phyloP scores from a whole-genome alignment of 1,140 invertebrate genomes.

The Epicauta chinensis region DNA sequence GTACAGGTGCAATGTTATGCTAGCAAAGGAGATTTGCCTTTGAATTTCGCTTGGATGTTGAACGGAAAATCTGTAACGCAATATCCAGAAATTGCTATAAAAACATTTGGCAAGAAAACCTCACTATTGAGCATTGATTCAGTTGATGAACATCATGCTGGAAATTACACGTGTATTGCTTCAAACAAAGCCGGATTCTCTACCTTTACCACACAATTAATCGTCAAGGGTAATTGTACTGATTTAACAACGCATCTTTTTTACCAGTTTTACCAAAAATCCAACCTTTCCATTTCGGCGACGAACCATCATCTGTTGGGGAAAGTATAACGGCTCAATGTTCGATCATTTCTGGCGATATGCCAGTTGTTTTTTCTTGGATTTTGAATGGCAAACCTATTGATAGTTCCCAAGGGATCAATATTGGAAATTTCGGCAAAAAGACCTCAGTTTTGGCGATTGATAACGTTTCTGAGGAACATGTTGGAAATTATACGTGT shows the following conservation, averaged over 20 bases:
- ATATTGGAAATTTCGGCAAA: slow-evolving; percentile 53
- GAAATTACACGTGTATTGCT: slow-evolving; percentile 63
- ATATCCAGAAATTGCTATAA: not conserved
- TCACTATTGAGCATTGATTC: slow-evolving; percentile 69
- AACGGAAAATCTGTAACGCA: not conserved
- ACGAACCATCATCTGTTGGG: slow-evolving; percentile 46
- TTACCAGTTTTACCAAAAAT: slow-evolving; percentile 51
- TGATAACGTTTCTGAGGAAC: slow-evolving; percentile 60
- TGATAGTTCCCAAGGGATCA: slow-evolving; percentile 25
- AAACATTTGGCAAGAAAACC: slow-evolving; percentile 58
- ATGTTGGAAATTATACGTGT: slow-evolving; percentile 72
- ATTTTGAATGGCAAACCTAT: slow-evolving; percentile 50
- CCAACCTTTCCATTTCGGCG: slow-evolving; percentile 59
- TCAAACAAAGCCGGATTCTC: slow-evolving; percentile 60
- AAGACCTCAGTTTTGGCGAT: slow-evolving; percentile 69
- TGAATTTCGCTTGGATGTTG: slow-evolving; percentile 52
- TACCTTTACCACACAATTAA: slow-evolving; percentile 59
- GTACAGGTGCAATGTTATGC: slow-evolving; percentile 60
- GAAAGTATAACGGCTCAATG: slow-evolving; percentile 38
- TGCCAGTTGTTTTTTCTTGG: slow-evolving; percentile 55
- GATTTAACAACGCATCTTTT: not conserved
- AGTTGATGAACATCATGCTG: slow-evolving; percentile 65
- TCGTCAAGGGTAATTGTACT: slow-evolving; percentile 60
- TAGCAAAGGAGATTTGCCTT: slow-evolving; percentile 56
- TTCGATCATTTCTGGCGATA: slow-evolving; percentile 31